Percentiles rank a stretch among this genome's conserved stretches.
phyloP scores from a whole-genome alignment of 2,113 vertebrate species.

The Chamaetylas fuelleborni region DNA sequence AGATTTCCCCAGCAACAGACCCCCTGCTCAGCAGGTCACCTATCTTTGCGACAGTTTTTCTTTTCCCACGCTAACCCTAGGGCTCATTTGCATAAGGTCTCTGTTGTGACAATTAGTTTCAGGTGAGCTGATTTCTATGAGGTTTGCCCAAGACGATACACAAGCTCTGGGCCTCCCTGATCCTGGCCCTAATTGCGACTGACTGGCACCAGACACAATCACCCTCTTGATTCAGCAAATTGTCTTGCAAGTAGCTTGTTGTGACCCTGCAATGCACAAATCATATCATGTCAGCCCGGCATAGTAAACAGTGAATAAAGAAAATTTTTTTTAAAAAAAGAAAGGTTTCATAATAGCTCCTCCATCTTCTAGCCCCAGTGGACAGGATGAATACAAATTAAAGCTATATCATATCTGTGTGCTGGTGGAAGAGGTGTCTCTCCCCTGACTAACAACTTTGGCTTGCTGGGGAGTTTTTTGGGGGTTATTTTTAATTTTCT shows the following conservation, averaged over 20 bases:
- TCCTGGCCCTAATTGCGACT: conserved; percentile 97
- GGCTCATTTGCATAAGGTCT: conserved; percentile 95
- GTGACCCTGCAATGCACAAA: conserved; percentile 87
- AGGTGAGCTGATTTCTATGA: conserved; percentile 99
- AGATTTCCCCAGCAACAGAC: conserved; percentile 91
- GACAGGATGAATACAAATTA: conserved; percentile 46
- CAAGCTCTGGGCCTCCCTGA: conserved; percentile 85
- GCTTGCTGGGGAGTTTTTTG: background rate
- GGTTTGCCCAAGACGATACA: conserved; percentile 83
- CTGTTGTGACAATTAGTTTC: conserved; percentile 98
- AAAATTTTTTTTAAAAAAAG: conserved; percentile 18
- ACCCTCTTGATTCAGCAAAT: conserved; percentile 93
- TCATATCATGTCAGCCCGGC: conserved; percentile 87
- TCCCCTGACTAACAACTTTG: background rate
- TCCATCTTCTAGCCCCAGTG: conserved; percentile 53
- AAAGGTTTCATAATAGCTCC: conserved; percentile 41
- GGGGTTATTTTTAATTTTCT: background rate
- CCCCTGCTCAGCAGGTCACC: conserved; percentile 96
- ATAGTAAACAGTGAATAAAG: conserved; percentile 80
- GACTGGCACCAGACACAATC: conserved; percentile 99
- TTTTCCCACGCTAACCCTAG: conserved; percentile 98
- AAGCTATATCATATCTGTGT: conserved; percentile 24
- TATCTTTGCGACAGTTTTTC: conserved; percentile 92
- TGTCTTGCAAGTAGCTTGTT: conserved; percentile 84
- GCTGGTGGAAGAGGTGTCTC: background rate